Conservation (phyloP, 1,140 invertebrate species). For the Prorops nasuta region DNA sequence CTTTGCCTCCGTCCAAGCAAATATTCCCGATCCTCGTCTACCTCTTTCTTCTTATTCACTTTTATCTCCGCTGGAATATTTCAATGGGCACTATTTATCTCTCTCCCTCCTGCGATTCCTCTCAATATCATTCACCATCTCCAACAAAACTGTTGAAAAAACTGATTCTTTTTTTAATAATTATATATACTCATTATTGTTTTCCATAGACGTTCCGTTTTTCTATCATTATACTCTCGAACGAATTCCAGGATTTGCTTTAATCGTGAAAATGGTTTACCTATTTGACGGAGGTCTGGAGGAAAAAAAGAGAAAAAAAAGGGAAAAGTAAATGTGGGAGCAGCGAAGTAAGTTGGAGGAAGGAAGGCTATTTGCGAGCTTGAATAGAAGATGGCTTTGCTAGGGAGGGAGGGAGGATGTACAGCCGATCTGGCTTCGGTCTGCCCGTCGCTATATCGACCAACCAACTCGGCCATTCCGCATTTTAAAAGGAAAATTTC, state of each 20-base stretch:
- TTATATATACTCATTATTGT: no score
- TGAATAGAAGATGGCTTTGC: constrained; percentile 44
- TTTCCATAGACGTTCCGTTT: background rate
- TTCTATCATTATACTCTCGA: no score
- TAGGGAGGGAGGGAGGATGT: constrained; percentile 17
- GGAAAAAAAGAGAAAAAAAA: constrained; percentile 11
- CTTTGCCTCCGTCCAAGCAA: constrained; percentile 10
- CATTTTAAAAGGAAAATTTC: constrained; percentile 57
- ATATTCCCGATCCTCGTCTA: constrained; percentile 7
- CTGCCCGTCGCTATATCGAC: constrained; percentile 38
- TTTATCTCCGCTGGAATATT: no score
- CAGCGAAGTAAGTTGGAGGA: constrained; percentile 27
- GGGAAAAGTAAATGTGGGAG: constrained; percentile 4
- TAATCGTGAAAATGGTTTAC: no score
- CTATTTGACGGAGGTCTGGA: no score
- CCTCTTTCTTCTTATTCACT: background rate
- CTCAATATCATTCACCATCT: no score
- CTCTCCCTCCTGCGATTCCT: background rate
- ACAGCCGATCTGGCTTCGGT: constrained; percentile 19
- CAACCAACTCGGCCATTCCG: constrained; percentile 44
- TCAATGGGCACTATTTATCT: no score
- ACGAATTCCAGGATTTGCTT: no score
- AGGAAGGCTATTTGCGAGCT: constrained; percentile 41
- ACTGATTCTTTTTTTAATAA: no score
- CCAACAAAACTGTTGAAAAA: no score